Conservation (phyloP, 1,140 invertebrate genomes). For the Lordiphosa stackelbergi region DNA sequence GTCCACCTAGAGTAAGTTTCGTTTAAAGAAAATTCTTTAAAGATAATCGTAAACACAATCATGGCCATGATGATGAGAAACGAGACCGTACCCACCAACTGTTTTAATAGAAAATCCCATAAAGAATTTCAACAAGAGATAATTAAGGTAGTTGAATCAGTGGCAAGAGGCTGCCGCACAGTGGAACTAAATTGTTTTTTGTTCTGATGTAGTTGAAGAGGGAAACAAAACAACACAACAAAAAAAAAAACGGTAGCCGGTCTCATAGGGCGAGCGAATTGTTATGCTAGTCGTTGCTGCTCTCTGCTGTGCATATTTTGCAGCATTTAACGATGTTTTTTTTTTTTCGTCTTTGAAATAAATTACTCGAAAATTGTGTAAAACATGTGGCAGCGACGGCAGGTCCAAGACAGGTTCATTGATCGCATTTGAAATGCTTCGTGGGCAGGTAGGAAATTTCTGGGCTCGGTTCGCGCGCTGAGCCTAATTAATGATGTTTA, state of each 20-base stretch:
- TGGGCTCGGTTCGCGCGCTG: conserved; percentile 9
- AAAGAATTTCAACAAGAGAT: conserved; percentile 21
- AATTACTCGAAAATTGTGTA: conserved; percentile 67
- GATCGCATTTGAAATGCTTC: conserved; percentile 69
- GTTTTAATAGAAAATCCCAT: conserved; percentile 35
- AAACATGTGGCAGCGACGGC: conserved; percentile 39
- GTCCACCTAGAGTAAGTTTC: conserved; percentile 35
- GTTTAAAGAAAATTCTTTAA: conserved; percentile 20
- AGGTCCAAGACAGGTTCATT: conserved; percentile 59
- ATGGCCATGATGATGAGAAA: conserved; percentile 33
- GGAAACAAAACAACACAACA: conserved; percentile 11
- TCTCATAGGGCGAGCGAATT: conserved; percentile 73
- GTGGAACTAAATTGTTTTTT: conserved; percentile 66
- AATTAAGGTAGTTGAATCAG: conserved; percentile 12
- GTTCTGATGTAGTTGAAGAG: conserved; percentile 36
- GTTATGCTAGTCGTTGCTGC: conserved; percentile 66
- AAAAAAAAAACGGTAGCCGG: conserved; percentile 57
- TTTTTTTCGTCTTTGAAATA: conserved; percentile 41
- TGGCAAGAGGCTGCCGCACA: conserved; percentile 50
- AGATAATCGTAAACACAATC: conserved; percentile 15
- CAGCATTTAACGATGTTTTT: conserved; percentile 51
- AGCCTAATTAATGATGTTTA: conserved; percentile 61
- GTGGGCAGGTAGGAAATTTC: conserved; percentile 13
- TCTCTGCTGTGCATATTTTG: conserved; percentile 45
- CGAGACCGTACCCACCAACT: conserved; percentile 4